Base-by-base conservation (phyloP, 2,797 vertebrate species). In the Gymnocypris eckloni region DNA sequence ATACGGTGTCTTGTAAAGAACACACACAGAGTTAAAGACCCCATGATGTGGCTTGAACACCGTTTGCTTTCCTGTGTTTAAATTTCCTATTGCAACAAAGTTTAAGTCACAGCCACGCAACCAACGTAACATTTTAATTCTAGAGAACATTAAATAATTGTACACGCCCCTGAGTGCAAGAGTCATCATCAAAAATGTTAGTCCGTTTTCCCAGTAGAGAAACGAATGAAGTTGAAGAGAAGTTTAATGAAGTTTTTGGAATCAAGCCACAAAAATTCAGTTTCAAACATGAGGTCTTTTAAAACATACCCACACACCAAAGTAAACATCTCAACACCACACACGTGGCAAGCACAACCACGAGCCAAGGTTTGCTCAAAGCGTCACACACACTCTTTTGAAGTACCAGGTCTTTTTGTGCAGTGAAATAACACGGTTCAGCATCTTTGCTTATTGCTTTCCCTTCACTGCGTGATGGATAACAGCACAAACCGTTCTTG, bases 401-500 rank as follows among this genome's bases (percentile, higher is more conserved):
- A 64, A 61, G 77, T 39, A 79, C 56, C 15, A 79, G 4, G 41
- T 79, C 76, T 79, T 61, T 79, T 45, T 79, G n/a, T 45, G 56
- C 77, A 20, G 56, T 64, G 56, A 61, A 79, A 79, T 61, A 83
- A 84, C 28, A 71, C 76, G 69, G 75, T 50, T 84, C n/a, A 86
- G 81, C 82, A 86, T 86, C 85, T 87, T 73, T 2, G 22, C 79
- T 86, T 72, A 81, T 43, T 85, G 25, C 59, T 64, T 73, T 22
- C 13, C 16, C 13, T 66, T 86, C 25, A 22, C n/a, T 66, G 39
- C 77, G 81, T 59, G 59, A 87, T 28, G 43, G 79, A 87, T 83
- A 75, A 86, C 79, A 85, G 91, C 83, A 92, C 92, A 92, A 87
- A 67, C 81, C 91, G 91, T 93, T 93, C 92, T 89, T 91, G 88